These are phyloP conservation scores for Phrynosoma blainvillii DNA, from an alignment of 2,113 vertebrate species.

Conservation along the genomic window DNA sequence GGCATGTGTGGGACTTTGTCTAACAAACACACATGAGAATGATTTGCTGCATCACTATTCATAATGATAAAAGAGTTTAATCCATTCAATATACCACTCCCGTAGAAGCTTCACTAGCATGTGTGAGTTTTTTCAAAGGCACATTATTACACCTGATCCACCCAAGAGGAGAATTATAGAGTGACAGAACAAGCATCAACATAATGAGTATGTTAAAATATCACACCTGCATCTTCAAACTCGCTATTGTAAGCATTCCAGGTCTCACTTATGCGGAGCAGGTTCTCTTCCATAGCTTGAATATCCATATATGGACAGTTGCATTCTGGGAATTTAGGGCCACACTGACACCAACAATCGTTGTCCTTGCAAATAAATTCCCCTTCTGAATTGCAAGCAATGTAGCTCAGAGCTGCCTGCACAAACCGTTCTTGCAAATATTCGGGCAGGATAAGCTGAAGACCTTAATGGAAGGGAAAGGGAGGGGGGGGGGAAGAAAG, in stretches of 20 bases:
- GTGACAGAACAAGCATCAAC: neutral
- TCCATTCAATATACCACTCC: too few species aligned
- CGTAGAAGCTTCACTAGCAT: neutral
- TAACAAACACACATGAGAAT: too few species aligned
- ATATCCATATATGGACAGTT: conserved; percentile 98
- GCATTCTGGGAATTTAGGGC: conserved; percentile 91
- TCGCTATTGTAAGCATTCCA: conserved; percentile 91
- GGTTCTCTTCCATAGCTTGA: conserved; percentile 94
- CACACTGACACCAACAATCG: conserved; percentile 96
- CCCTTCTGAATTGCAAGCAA: conserved; percentile 95
- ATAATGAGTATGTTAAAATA: neutral
- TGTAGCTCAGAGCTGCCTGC: conserved; percentile 93
- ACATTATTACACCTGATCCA: neutral
- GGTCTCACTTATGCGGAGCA: conserved; percentile 89
- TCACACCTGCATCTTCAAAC: conserved; percentile 94
- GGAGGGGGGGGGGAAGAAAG: conserved; percentile 5
- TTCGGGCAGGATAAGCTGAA: conserved; percentile 93
- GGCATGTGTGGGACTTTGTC: neutral
- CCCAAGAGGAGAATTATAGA: neutral
- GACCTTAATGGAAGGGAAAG: conserved; percentile 74
- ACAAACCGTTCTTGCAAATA: conserved; percentile 94
- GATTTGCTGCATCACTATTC: neutral
- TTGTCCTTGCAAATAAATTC: conserved; percentile 93
- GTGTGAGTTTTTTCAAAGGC: neutral
- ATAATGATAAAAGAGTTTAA: neutral